Conservation (phyloP, 1,140 invertebrate genomes). For the Hyles vespertilio region DNA sequence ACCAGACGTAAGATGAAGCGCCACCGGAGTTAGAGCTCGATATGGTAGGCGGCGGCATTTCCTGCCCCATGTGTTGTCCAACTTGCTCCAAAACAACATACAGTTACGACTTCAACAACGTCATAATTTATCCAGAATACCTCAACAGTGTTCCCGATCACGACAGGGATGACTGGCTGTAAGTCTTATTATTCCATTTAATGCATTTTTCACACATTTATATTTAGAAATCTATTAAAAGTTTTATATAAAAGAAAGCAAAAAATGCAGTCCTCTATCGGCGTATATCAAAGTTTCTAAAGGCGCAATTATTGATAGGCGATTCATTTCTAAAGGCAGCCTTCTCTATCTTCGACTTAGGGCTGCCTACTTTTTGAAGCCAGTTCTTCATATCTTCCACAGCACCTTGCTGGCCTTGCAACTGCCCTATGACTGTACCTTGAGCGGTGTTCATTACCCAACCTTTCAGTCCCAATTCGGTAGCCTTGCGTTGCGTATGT, state of each 20-base stretch:
- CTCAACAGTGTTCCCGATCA: constrained; percentile 43
- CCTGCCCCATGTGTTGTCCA: constrained; percentile 62
- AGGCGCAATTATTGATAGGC: constrained; percentile 44
- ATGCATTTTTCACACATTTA: no score
- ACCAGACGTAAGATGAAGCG: constrained; percentile 37
- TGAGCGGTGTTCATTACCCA: constrained; percentile 81
- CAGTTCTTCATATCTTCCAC: constrained; percentile 79
- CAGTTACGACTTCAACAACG: constrained; percentile 55
- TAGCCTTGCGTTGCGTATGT: constrained; percentile 77
- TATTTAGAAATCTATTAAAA: no score
- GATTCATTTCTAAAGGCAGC: constrained; percentile 75
- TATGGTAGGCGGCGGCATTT: constrained; percentile 47
- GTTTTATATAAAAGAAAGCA: no score
- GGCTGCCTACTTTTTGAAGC: constrained; percentile 78
- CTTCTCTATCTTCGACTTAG: constrained; percentile 78
- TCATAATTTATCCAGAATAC: constrained; percentile 51
- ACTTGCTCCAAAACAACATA: constrained; percentile 64
- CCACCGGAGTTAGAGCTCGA: constrained; percentile 53
- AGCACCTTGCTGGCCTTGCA: constrained; percentile 77
- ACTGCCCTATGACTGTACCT: constrained; percentile 79
- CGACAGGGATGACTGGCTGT: constrained; percentile 59
- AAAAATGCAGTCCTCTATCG: constrained; percentile 29
- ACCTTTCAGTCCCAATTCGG: constrained; percentile 76
- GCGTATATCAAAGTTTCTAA: constrained; percentile 56
- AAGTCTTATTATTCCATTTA: constrained; percentile 19